Conservation (phyloP, 2,888 invertebrate genomes). For the Meghimatium bilineatum region DNA sequence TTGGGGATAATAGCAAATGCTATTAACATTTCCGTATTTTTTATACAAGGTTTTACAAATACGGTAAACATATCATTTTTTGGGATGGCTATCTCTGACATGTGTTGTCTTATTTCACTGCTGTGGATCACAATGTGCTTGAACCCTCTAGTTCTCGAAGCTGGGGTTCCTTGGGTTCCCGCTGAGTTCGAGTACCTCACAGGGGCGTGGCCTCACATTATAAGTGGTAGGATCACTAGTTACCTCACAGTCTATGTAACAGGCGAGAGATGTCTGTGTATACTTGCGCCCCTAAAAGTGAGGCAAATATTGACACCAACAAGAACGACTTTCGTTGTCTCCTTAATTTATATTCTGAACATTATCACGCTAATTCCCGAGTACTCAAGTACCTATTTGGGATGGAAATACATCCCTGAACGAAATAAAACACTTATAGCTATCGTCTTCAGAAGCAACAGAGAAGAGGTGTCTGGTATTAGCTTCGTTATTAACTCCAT, state of each 20-base stretch:
- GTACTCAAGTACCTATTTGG: neutral
- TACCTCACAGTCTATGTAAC: neutral
- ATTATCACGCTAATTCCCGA: neutral
- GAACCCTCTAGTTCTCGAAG: neutral
- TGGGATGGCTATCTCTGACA: conserved; percentile 1
- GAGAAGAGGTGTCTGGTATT: neutral
- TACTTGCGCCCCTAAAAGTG: too few relatives aligned
- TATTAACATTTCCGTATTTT: neutral
- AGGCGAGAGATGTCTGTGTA: too few relatives aligned
- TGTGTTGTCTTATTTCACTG: neutral
- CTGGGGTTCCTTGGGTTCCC: neutral
- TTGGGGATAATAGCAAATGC: neutral
- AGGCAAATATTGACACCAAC: neutral
- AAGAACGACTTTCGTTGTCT: neutral
- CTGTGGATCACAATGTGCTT: neutral
- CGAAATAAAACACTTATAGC: neutral
- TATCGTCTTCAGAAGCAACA: neutral
- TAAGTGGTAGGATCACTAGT: neutral
- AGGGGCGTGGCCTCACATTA: neutral
- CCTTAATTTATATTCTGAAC: neutral
- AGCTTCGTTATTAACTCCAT: neutral
- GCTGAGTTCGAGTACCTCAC: neutral
- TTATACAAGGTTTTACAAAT: neutral
- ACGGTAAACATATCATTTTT: neutral
- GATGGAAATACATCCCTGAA: neutral